Conservation (phyloP, 2,888 invertebrate genomes). For the Deroplatys truncata region DNA sequence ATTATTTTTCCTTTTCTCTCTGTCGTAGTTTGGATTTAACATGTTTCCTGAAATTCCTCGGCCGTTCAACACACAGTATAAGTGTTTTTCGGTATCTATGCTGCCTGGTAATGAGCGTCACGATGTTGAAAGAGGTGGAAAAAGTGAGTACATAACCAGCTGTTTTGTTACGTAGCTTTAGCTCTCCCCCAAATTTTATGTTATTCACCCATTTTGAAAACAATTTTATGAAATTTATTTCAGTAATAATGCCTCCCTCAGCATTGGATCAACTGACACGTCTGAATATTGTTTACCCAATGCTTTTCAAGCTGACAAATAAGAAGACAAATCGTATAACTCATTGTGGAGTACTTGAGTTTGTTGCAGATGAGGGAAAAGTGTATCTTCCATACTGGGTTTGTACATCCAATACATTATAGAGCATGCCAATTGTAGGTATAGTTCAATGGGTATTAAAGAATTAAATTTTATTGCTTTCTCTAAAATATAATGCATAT, state of each 20-base stretch:
- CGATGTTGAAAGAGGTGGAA: slow-evolving; percentile 93
- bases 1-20: not conserved
- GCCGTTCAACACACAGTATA: slow-evolving; percentile 78
- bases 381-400: slow-evolving; percentile 99
- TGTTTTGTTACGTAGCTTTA: no score
- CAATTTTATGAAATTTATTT: not conserved
- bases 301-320: slow-evolving; percentile 95
- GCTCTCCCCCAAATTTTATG: no score
- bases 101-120: slow-evolving; percentile 88
- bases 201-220: no score
- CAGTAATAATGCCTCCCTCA: slow-evolving; percentile 97
- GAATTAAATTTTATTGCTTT: no score
- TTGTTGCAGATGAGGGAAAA: slow-evolving; percentile 97
- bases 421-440: no score
- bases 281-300: slow-evolving; percentile 94
- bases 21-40: slow-evolving; percentile 68
- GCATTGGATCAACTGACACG: slow-evolving; percentile 89
- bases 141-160: slow-evolving; percentile 63
- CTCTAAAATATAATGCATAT: not conserved
- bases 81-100: slow-evolving; percentile 94
- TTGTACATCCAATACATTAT: slow-evolving; percentile 35
- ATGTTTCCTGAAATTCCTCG: slow-evolving; percentile 81
- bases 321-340: slow-evolving; percentile 78
- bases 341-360: slow-evolving; percentile 95
- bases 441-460: not conserved